Base-by-base conservation (phyloP, 2,888 invertebrate genomes). In the Eustalomyia histrio region DNA sequence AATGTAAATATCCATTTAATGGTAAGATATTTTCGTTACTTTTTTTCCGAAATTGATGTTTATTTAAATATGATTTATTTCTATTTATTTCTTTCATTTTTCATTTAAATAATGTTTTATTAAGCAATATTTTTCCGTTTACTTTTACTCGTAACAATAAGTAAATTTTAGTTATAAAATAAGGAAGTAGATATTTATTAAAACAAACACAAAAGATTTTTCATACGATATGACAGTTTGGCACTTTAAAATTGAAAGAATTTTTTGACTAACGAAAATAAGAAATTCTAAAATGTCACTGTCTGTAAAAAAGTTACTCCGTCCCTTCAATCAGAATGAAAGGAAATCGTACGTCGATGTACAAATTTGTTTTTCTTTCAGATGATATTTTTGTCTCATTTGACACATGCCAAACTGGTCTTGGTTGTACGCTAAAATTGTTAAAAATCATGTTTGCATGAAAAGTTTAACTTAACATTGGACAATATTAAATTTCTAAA, bases 21-120 rank as follows among this genome's bases (percentile, higher is more conserved):
- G 68, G 63, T 52, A 67, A 52, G 63, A 61, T 35, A 55, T 55
- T 67, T 35, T 14, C 33, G 35, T 76, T 43, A 12, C n/a, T n/a
- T n/a, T 64, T 58, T 35, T 50, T 3, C 9, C 2, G 18, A 71
- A 61, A 21, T 60, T 68, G 35, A 2, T 52, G 57, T 55, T 29
- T 39, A 64, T 50, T 53, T 60, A 29, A 72, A 78, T 73, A 47
- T 73, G 64, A 73, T 68, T 61, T 61, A 67, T 71, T 58, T 71
- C 24, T 12, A 9, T 24, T 58, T 24, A 9, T 21, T 47, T 18
- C 9, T 3, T 4, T 33, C 3, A 29, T 29, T 29, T 29, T 29
- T 29, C 29, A 29, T 29, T 29, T 7, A 29, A 29, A 29, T 29
- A 29, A 29, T 29, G 7, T 29, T 29, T 29, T 64, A 50, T 64